Evolutionary conservation across 2,113 vertebrate species (phyloP), one percentile per base, ranked within the genome.

Genomic region (Numenius arquata): DNA sequence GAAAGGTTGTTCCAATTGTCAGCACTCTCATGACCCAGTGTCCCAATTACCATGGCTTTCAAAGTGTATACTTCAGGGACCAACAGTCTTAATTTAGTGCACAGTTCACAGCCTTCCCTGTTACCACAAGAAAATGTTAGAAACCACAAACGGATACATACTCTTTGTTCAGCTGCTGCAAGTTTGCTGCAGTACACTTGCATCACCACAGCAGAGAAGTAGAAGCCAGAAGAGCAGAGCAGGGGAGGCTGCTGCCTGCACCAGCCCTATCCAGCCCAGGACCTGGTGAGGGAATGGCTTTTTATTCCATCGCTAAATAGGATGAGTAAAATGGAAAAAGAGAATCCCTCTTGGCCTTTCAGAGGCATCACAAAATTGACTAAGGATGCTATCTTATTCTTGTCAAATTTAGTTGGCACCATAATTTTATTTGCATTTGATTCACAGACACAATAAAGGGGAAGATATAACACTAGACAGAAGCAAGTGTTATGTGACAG

Each of bases 371-470:
- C n/a, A 66, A 68, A 89, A 92, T 74, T 94, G 40, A 79, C 87
- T 78, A 85, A 95, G 78, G 55, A 56, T 85, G 81, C 47, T 72
- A 61, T 88, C 96, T 85, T 78, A 92, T 81, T 89, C 50, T 92
- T 90, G 71, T 91, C 53, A 66, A 72, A 77, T 96, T 59, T 88
- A 78, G 27, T 75, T 95, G 62, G 68, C 32, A 82, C 53, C 30
- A 43, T 89, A 81, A 88, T 90, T 94, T 88, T 81, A 80, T 93
- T 96, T 97, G 26, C 85, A 93, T 87, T 95, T 93, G 81, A 88
- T 84, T 94, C 85, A 96, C 55, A 75, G 73, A 22, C 40, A 78
- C 71, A 90, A 71, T 62, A 85, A 85, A 93, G 53, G 7, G 25
- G 58, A 94, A 89, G 74, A 90, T 66, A 38, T 25, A 95, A 74